phyloP scores from a whole-genome alignment of 2,888 invertebrate species.

The Pardosa pseudoannulata region DNA sequence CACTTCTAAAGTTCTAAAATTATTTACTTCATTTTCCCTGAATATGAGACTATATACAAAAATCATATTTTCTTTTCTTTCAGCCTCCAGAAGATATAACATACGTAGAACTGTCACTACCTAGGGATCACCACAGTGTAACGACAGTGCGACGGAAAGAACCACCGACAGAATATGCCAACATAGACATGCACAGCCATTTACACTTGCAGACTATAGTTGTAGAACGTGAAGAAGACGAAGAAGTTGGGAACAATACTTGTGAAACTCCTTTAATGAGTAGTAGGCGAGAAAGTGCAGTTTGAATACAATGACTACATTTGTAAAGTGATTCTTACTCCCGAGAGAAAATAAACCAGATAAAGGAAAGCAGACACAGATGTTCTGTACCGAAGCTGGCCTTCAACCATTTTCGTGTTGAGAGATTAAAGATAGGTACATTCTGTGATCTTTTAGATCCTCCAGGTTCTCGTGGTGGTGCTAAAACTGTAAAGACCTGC shows the following conservation, averaged over 20 bases:
- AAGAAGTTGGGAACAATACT: constrained; percentile 64
- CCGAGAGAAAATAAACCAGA: too few species aligned
- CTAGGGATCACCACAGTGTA: constrained; percentile 56
- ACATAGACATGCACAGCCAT: constrained; percentile 68
- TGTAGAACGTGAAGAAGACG: constrained; percentile 64
- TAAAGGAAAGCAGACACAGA: too few species aligned
- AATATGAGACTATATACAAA: too few species aligned
- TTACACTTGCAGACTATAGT: constrained; percentile 68
- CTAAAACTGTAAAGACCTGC: not conserved
- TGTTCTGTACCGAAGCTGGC: not conserved
- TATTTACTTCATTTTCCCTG: too few species aligned
- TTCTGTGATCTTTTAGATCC: constrained; percentile 19
- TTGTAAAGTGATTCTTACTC: not conserved
- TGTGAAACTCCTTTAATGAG: constrained; percentile 70
- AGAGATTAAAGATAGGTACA: not conserved
- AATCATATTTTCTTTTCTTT: not conserved
- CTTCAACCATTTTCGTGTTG: constrained; percentile 3
- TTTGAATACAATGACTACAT: constrained; percentile 18
- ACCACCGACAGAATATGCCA: constrained; percentile 63
- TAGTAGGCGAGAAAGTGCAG: constrained; percentile 66
- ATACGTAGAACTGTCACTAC: constrained; percentile 63
- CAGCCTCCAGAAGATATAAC: constrained; percentile 67
- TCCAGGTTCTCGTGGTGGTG: constrained; percentile 26
- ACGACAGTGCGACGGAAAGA: constrained; percentile 66
- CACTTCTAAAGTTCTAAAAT: too few species aligned